Conservation (phyloP, 1,140 invertebrate genomes). For the Nomia melanderi region DNA sequence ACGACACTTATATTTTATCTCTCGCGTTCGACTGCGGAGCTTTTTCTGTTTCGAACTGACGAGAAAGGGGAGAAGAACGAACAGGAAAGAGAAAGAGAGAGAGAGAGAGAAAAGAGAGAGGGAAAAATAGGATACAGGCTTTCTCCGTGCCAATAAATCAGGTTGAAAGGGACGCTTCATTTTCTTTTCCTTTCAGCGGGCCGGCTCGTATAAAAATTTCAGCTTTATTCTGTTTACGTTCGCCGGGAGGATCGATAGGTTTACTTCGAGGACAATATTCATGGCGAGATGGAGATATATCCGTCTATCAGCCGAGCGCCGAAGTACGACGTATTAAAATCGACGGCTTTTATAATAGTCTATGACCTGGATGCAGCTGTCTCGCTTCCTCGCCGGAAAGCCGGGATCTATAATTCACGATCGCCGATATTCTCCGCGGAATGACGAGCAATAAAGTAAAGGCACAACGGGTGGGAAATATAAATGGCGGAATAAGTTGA, state of each 20-base stretch:
- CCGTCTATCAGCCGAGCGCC: background rate
- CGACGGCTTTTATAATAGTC: background rate
- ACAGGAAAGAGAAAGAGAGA: too few species aligned
- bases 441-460: too few species aligned
- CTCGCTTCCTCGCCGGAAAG: too few species aligned
- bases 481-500: too few species aligned
- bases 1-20: too few species aligned
- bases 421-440: too few species aligned
- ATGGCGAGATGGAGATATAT: slow-evolving; percentile 2
- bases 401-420: too few species aligned
- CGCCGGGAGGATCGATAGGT: slow-evolving; percentile 13
- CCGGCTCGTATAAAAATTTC: background rate
- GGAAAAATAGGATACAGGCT: background rate
- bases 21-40: too few species aligned
- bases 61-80: too few species aligned
- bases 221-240: background rate
- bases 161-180: background rate
- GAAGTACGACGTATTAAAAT: slow-evolving; percentile 11
- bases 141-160: background rate
- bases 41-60: too few species aligned
- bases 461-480: too few species aligned
- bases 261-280: slow-evolving; percentile 16
- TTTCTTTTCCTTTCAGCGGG: background rate
- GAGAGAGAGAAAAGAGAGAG: too few species aligned
- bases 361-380: background rate